Base-by-base conservation (phyloP, 2,797 vertebrate species). In the Clarias laeviceps region DNA sequence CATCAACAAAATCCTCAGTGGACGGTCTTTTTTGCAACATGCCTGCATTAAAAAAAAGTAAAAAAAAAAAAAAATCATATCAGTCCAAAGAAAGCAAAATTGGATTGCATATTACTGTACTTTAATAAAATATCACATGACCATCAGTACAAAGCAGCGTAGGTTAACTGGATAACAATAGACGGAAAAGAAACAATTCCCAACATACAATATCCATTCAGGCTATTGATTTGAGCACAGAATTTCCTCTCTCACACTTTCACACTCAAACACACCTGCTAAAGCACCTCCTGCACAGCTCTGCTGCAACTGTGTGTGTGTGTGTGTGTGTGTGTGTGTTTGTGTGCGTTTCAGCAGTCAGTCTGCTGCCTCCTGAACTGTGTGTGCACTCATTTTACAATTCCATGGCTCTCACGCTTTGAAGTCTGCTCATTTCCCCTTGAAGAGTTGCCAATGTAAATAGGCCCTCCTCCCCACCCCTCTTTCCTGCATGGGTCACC, bases 11-110 rank as follows among this genome's bases (percentile, higher is more conserved):
- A 89, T 99, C 98, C 84, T 99, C 96, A 0, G 96, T 89, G 29
- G 97, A 97, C 77, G 97, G 98, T 0, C 90, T 91, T 89, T 95
- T 97, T 95, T 97, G 97, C 86, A 99, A 95, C 98, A 99, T 98
- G 72, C 97, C 98, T 99, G 93, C 78, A 86, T 54, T 27, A 78
- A 70, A 83, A 89, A 93, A 89, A 83, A 64, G 84, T 57, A 89
- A 37, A 81, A 69, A 37, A 85, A 5, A 32, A 89, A 24, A 78
- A 37, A 61, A 15, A 62, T 24, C 34, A 40, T n/a, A 59, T 34
- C 18, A 40, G 59, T 62, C n/a, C 24, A 20, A 27, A 64, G 14
- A 45, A 34, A 64, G 34, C 15, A 45, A 80, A 64, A 45, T 12
- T 65, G 17, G 7, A 64, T 40, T 45, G 61, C 27, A 11, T 24